phyloP scores from a whole-genome alignment of 2,797 vertebrate species.

The Melopsittacus undulatus region DNA sequence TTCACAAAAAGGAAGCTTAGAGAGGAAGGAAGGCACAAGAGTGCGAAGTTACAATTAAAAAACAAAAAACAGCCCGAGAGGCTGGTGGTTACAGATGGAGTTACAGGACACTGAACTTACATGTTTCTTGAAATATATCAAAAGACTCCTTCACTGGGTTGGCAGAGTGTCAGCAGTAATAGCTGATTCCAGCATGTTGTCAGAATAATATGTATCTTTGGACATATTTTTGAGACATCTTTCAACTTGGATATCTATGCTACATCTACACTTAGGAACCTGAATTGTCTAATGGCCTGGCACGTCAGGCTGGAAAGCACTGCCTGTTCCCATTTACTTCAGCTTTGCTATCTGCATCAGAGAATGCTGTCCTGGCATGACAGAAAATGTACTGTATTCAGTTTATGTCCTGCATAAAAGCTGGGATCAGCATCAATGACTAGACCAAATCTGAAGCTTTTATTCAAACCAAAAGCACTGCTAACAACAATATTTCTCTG shows the following conservation, averaged over 20 bases:
- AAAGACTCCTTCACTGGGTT: neutral
- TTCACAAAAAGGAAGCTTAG: slow-evolving; percentile 61
- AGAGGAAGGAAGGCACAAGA: slow-evolving; percentile 69
- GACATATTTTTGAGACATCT: neutral
- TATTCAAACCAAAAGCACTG: neutral
- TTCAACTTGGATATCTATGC: neutral
- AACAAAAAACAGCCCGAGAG: slow-evolving; percentile 24
- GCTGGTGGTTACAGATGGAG: neutral
- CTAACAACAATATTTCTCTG: slow-evolving; percentile 3
- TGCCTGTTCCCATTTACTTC: neutral
- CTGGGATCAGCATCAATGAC: neutral
- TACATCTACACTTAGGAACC: neutral
- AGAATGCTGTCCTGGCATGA: neutral
- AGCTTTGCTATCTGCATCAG: neutral
- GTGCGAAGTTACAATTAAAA: neutral
- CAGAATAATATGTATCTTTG: neutral
- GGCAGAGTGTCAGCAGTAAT: neutral
- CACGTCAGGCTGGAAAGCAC: neutral
- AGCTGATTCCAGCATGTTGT: neutral
- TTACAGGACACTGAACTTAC: neutral
- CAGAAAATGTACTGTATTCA: slow-evolving; percentile 15
- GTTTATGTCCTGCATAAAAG: slow-evolving; percentile 24
- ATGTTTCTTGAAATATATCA: slow-evolving; percentile 32
- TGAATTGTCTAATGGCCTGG: neutral
- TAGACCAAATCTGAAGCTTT: slow-evolving; percentile 18